A percentile compares a stretch with the other conserved stretches of the same genome.
Evolutionary conservation across 2,113 vertebrate species (phyloP).

Genomic region (Lucifuga dentata): DNA sequence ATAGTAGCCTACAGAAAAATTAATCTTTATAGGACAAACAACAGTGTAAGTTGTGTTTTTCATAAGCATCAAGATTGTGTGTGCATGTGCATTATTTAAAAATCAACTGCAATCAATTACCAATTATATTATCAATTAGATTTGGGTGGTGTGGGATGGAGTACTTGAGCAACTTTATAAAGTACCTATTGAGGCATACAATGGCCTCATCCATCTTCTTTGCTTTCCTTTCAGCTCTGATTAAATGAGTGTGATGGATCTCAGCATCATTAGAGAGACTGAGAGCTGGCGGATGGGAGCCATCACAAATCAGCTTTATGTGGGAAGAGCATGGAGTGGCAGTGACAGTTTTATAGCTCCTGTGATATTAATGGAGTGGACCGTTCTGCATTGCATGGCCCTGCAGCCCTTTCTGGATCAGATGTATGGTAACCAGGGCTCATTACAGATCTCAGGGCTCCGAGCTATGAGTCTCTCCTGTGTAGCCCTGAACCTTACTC

Average conservation of each 20-base stretch:
- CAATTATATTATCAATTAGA: constrained; percentile 46
- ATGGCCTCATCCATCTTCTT: constrained; percentile 71
- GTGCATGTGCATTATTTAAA: too few relatives aligned
- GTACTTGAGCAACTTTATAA: constrained; percentile 56
- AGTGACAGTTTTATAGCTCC: constrained; percentile 76
- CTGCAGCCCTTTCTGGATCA: constrained; percentile 53
- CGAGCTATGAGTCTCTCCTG: constrained; percentile 34
- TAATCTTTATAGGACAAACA: too few relatives aligned
- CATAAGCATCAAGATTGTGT: too few relatives aligned
- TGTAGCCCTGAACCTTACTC: constrained; percentile 36
- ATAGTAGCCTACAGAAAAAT: too few relatives aligned
- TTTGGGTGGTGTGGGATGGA: constrained; percentile 19
- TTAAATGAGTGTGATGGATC: constrained; percentile 81
- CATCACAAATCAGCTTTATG: constrained; percentile 80
- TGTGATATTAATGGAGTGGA: constrained; percentile 72
- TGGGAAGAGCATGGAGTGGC: constrained; percentile 66
- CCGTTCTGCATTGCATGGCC: constrained; percentile 65
- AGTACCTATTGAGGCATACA: constrained; percentile 65
- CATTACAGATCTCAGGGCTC: constrained; percentile 48
- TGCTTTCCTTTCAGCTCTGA: constrained; percentile 78
- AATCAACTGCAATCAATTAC: background rate
- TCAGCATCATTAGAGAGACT: constrained; percentile 72
- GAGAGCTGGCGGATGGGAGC: constrained; percentile 64
- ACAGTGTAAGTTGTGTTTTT: too few relatives aligned
- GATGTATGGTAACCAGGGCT: constrained; percentile 60